Percentiles rank a stretch among this genome's conserved stretches.
Evolutionary conservation across 2,797 vertebrate genomes (phyloP).

Genomic region (Pachyuromys duprasi): DNA sequence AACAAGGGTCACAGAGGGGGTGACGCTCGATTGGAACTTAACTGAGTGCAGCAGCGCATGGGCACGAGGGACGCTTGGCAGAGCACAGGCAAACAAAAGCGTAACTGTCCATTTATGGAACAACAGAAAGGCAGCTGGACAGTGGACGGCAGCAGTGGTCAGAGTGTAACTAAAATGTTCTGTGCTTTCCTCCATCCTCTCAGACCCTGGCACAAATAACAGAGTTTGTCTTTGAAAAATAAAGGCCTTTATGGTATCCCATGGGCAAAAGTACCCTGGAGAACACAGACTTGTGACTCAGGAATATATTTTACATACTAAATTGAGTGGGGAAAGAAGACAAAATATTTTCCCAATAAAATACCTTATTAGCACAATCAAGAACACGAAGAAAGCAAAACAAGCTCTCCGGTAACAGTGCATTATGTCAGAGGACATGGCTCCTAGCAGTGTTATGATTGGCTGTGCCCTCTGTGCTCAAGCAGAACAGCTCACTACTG

Average conservation of each 20-base stretch:
- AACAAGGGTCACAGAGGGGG: not conserved
- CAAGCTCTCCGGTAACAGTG: not conserved
- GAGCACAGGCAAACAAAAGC: not conserved
- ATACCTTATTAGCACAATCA: not conserved
- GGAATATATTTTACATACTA: not conserved
- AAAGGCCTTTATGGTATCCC: not conserved
- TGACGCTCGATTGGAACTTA: not conserved
- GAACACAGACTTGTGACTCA: not conserved
- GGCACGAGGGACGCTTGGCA: not conserved
- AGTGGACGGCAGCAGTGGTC: not conserved
- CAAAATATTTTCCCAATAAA: not conserved
- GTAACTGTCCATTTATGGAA: no score
- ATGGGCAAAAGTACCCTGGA: not conserved
- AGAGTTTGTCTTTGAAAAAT: not conserved
- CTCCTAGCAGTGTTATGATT: not conserved
- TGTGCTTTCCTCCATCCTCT: not conserved
- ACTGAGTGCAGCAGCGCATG: not conserved
- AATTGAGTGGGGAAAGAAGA: not conserved
- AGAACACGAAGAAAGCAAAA: not conserved
- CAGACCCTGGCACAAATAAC: not conserved
- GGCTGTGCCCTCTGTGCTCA: not conserved
- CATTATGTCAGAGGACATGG: not conserved
- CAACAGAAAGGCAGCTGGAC: not conserved
- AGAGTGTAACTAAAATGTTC: not conserved
- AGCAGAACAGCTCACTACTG: no score